Evolutionary conservation across 92 coral and sea anemone genomes (phyloP), one percentile per base, ranked within the genome.

Genomic region (Parazoanthus swiftii): DNA sequence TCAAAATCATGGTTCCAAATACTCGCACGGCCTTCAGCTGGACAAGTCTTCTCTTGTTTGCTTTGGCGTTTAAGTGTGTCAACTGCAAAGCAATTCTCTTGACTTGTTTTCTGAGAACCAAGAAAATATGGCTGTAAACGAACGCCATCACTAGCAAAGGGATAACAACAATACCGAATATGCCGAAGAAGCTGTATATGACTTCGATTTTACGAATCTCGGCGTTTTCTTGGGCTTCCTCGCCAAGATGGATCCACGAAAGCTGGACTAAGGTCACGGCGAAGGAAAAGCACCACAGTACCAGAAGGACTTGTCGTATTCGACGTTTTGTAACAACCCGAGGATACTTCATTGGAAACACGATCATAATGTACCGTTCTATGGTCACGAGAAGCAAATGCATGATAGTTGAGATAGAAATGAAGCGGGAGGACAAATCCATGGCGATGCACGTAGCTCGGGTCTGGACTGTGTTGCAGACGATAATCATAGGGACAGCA

Each of bases 291-390:
- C 50, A 38, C 96, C 96, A 94, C 14, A 90, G 84, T 18, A 73
- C 71, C 9, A 78, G 54, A 6, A 94, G 75, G 14, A 81, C 71
- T 25, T 63, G 80, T 33, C 37, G 77, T 33, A 94, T 78, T 35
- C 85, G 79, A 21, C 67, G 79, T 44, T 90, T 86, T 50, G 83
- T 88, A 9, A 94, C 89, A 8, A 92, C 54, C 38, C 85, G 87
- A 58, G 89, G 82, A 80, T 94, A 94, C 42, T 89, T 76, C 94
- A 94, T 85, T 4, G 96, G 96, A 78, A 85, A 90, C 43, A 94
- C 92, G 29, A 94, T 94, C 96, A 94, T 94, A 16, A 92, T 71
- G 71, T 88, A 94, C 25, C 94, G 92, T 80, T 94, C 96, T 29
- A 90, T 78, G 15, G 96, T 88, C 8, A 94, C 96, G 54, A 90